Conservation (phyloP, 2,797 vertebrate genomes). For the Chrosomus eos region DNA sequence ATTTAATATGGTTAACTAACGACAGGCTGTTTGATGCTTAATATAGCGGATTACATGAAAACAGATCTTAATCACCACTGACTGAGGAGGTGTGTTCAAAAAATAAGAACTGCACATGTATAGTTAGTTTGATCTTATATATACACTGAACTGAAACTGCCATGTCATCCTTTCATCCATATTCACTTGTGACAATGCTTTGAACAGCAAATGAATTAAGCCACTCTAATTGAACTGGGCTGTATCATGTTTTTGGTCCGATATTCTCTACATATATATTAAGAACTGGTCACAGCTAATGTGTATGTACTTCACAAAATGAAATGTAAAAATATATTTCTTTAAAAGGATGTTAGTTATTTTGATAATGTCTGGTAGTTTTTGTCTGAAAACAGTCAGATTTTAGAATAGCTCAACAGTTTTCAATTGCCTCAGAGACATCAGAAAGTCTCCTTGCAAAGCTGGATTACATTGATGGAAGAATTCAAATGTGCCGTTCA, state of each 20-base stretch:
- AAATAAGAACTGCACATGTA: not conserved
- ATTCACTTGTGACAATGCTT: not conserved
- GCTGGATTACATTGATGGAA: not conserved
- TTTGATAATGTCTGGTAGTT: not conserved
- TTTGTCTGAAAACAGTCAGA: not conserved
- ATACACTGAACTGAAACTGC: not conserved
- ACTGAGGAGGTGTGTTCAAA: conserved; percentile 4
- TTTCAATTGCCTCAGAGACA: not conserved
- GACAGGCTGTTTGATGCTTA: conserved; percentile 22
- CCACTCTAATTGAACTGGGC: not conserved
- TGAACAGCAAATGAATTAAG: conserved; percentile 5
- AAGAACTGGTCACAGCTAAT: not conserved
- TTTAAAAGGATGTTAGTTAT: not conserved
- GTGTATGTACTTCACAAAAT: not conserved
- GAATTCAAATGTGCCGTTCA: not conserved
- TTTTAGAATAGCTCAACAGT: not conserved
- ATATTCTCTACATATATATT: not conserved
- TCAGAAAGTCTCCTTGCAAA: not conserved
- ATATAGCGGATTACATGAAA: conserved; percentile 20
- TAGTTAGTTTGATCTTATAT: not conserved
- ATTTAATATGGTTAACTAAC: conserved; percentile 36
- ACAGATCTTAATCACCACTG: conserved; percentile 12
- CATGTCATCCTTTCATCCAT: not conserved
- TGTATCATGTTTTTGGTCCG: not conserved
- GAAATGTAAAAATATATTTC: not conserved